These are phyloP conservation scores for Diarsia mendica DNA, from an alignment of 2,888 invertebrate species.

Conservation along the genomic window DNA sequence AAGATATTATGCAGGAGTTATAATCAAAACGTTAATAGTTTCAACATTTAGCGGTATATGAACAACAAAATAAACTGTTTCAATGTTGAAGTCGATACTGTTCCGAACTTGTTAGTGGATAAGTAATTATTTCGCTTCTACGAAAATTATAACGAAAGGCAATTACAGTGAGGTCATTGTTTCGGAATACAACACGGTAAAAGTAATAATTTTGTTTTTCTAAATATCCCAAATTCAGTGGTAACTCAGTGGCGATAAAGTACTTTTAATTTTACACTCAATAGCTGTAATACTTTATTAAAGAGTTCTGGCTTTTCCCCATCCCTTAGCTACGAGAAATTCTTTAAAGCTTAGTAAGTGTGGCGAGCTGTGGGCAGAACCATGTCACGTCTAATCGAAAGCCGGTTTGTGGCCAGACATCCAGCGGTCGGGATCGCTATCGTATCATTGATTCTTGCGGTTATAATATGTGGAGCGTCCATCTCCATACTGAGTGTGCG, in stretches of 20 bases:
- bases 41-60: slow-evolving; percentile 11
- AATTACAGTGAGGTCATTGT: neutral
- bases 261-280: slow-evolving; percentile 6
- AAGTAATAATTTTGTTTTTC: neutral
- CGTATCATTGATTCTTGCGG: slow-evolving; percentile 36
- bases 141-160: neutral
- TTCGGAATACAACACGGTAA: neutral
- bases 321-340: slow-evolving; percentile 6
- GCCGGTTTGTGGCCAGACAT: slow-evolving; percentile 11
- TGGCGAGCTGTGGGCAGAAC: slow-evolving; percentile 1
- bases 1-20: neutral
- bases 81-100: neutral
- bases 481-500: neutral
- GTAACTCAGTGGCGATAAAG: neutral
- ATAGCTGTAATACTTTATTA: slow-evolving; percentile 1
- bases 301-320: slow-evolving; percentile 1
- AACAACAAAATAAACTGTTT: slow-evolving; percentile 13
- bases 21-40: slow-evolving; percentile 18
- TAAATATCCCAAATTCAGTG: neutral
- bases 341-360: slow-evolving; percentile 9
- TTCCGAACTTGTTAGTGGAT: slow-evolving; percentile 2
- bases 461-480: neutral
- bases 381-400: slow-evolving; percentile 39
- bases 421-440: neutral
- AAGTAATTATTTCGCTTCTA: neutral